These are phyloP conservation scores for Saccopteryx bilineata DNA, from an alignment of 2,113 vertebrate species.

Conservation along the genomic window DNA sequence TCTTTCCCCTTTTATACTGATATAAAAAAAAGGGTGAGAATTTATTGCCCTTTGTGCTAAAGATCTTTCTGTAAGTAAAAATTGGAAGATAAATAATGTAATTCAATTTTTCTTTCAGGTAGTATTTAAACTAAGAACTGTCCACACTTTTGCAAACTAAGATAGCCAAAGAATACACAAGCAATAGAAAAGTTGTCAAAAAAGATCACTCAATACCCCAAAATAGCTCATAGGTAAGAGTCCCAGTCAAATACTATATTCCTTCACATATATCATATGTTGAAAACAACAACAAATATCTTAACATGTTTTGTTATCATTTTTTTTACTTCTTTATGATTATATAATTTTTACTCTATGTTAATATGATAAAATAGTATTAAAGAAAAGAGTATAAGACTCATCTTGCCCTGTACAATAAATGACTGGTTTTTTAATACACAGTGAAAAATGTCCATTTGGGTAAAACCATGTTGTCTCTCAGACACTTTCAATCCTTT, in stretches of 20 bases:
- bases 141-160: not conserved
- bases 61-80: conserved; percentile 14
- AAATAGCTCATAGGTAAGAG: not conserved
- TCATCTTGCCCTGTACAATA: not conserved
- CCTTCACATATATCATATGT: not conserved
- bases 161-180: not conserved
- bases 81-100: not conserved
- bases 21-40: not conserved
- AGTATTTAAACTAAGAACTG: not conserved
- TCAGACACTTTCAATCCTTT: conserved; percentile 52
- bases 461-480: conserved; percentile 6
- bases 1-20: not conserved
- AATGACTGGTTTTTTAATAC: not conserved
- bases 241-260: not conserved
- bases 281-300: not conserved
- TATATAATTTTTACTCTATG: not conserved
- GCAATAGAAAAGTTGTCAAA: not conserved
- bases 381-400: not conserved
- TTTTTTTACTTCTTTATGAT: conserved; percentile 42
- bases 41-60: not conserved
- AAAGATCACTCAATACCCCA: not conserved
- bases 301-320: not conserved
- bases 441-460: conserved; percentile 14
- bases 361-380: conserved; percentile 7
- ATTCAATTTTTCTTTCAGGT: not conserved